These are phyloP conservation scores for Nycteola revayana DNA, from an alignment of 2,888 invertebrate species.

Conservation along the genomic window DNA sequence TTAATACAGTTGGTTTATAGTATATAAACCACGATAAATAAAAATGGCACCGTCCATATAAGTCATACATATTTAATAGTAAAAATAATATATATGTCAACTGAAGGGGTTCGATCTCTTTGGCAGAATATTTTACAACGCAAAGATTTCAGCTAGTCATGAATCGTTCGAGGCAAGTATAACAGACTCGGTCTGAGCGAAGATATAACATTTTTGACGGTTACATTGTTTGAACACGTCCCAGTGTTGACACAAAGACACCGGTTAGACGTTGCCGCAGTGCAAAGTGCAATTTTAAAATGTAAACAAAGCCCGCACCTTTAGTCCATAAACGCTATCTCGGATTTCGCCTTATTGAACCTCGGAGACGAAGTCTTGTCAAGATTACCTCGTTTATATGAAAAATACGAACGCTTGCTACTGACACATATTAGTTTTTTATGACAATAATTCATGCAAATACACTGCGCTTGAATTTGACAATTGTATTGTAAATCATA, in stretches of 20 bases:
- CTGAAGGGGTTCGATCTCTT: slow-evolving; percentile 19
- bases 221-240: slow-evolving; percentile 74
- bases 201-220: slow-evolving; percentile 69
- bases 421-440: slow-evolving; percentile 36
- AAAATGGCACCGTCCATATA: too few relatives aligned
- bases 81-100: too few relatives aligned
- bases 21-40: neutral
- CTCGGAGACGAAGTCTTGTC: slow-evolving; percentile 53
- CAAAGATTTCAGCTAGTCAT: slow-evolving; percentile 14
- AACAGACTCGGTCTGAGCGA: slow-evolving; percentile 41
- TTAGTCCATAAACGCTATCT: slow-evolving; percentile 70
- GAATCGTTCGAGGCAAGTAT: slow-evolving; percentile 30
- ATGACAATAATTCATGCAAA: slow-evolving; percentile 25
- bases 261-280: slow-evolving; percentile 62
- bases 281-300: slow-evolving; percentile 81
- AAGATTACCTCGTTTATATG: slow-evolving; percentile 49
- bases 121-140: slow-evolving; percentile 27
- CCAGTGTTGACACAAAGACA: slow-evolving; percentile 66
- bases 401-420: slow-evolving; percentile 38
- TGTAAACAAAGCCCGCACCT: slow-evolving; percentile 77
- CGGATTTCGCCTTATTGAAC: slow-evolving; percentile 72
- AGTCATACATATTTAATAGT: too few relatives aligned
- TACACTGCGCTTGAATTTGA: slow-evolving; percentile 27
- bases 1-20: slow-evolving; percentile 21
- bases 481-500: too few relatives aligned